Conservation (phyloP, 2,888 invertebrate species). For the Coleophora flavipennella region DNA sequence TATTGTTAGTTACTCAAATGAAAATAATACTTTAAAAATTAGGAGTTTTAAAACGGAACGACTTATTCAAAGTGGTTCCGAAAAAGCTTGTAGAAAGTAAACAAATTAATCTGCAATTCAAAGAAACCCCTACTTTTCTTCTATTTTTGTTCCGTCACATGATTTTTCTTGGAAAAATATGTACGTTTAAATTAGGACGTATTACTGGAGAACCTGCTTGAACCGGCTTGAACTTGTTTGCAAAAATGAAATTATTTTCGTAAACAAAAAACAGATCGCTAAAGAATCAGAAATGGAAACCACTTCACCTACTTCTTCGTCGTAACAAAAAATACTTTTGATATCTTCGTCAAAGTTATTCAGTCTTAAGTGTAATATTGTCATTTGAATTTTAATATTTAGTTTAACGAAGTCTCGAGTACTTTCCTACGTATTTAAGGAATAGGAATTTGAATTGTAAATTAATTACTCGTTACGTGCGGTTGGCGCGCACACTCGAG, state of each 20-base stretch:
- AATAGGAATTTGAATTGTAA: slow-evolving; percentile 48
- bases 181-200: not conserved
- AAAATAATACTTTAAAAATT: too few relatives aligned
- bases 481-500: slow-evolving; percentile 37
- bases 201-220: not conserved
- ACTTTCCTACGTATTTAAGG: slow-evolving; percentile 1
- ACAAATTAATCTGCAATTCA: slow-evolving; percentile 61
- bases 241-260: not conserved
- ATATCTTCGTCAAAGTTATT: too few relatives aligned
- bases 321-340: too few relatives aligned
- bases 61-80: slow-evolving; percentile 42
- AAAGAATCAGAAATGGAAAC: too few relatives aligned
- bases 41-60: slow-evolving; percentile 13
- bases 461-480: slow-evolving; percentile 47
- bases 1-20: too few relatives aligned
- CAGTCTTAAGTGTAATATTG: slow-evolving; percentile 5
- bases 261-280: too few relatives aligned
- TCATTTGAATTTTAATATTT: slow-evolving; percentile 35
- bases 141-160: slow-evolving; percentile 30
- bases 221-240: not conserved
- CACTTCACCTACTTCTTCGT: too few relatives aligned
- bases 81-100: slow-evolving; percentile 52
- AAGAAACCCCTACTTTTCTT: slow-evolving; percentile 48
- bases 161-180: not conserved
- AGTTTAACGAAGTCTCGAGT: slow-evolving; percentile 23